Percentiles rank a stretch among this genome's conserved stretches.
Conservation (phyloP, 2,797 vertebrate species). For the Spea hammondii region DNA sequence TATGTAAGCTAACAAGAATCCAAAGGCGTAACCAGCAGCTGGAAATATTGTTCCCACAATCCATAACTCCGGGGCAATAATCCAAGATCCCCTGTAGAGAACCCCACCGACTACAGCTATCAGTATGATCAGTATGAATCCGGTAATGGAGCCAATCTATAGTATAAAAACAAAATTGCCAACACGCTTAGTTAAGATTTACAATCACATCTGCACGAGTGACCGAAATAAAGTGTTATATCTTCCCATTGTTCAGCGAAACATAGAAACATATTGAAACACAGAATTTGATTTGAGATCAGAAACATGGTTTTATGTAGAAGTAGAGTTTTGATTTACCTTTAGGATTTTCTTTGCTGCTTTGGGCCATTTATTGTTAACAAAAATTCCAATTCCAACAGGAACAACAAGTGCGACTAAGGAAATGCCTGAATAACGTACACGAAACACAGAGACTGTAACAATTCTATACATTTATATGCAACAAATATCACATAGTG, state of each 20-base stretch:
- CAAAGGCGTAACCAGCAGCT: conserved; percentile 78
- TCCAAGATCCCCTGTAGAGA: conserved; percentile 90
- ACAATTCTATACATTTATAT: too few species aligned
- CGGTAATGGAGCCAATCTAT: conserved; percentile 84
- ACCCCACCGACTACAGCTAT: conserved; percentile 86
- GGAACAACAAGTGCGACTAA: conserved; percentile 83
- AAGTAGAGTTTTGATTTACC: conserved; percentile 65
- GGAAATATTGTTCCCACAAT: conserved; percentile 89
- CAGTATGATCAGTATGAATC: conserved; percentile 77
- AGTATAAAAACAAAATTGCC: conserved; percentile 18
- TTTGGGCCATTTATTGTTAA: conserved; percentile 82
- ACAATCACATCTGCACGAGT: too few species aligned
- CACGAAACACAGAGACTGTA: too few species aligned
- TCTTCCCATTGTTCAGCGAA: not conserved
- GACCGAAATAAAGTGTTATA: too few species aligned
- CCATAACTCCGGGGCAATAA: conserved; percentile 83
- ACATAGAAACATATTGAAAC: too few species aligned
- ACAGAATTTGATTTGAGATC: too few species aligned
- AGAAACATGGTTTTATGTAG: too few species aligned
- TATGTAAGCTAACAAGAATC: conserved; percentile 81
- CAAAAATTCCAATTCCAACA: conserved; percentile 75
- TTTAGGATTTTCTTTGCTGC: conserved; percentile 84
- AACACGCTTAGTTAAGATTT: too few species aligned
- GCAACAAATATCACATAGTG: too few species aligned
- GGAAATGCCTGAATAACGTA: conserved; percentile 74